Percentiles rank a stretch among this genome's conserved stretches.
Evolutionary conservation across 2,113 vertebrate species (phyloP).

Genomic region (Prochilodus magdalenae): DNA sequence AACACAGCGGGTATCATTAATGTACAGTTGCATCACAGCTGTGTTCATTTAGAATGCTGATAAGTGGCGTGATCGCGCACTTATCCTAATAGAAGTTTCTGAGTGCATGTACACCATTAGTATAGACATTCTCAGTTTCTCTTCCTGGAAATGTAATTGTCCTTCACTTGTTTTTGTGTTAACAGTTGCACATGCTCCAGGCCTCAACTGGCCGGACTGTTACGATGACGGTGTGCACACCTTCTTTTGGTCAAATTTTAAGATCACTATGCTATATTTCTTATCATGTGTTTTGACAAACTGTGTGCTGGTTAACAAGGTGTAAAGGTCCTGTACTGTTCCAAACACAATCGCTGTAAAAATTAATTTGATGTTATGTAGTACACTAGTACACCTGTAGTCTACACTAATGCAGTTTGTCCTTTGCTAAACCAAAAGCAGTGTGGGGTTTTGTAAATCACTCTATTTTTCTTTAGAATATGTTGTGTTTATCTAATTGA

Average conservation of each 20-base stretch:
- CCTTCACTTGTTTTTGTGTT: background rate
- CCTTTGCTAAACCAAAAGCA: too few species aligned
- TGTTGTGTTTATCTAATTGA: constrained; percentile 3
- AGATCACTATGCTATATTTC: too few species aligned
- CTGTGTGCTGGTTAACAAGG: too few species aligned
- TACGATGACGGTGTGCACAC: too few species aligned
- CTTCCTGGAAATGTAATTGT: background rate
- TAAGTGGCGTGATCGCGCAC: background rate
- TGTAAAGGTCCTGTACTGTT: too few species aligned
- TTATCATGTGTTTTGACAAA: too few species aligned
- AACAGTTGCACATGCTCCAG: background rate
- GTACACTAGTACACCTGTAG: too few species aligned
- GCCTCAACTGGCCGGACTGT: background rate
- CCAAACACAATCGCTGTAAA: too few species aligned
- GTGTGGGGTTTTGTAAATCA: background rate
- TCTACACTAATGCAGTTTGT: too few species aligned
- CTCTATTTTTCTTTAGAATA: background rate
- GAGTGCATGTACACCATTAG: background rate
- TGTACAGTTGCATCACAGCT: constrained; percentile 16
- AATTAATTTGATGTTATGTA: too few species aligned
- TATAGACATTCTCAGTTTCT: background rate
- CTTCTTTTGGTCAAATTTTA: too few species aligned
- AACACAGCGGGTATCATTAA: constrained; percentile 32
- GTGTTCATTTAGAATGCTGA: constrained; percentile 31
- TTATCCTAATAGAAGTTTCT: background rate